Evolutionary conservation across 2,797 vertebrate genomes (phyloP), one percentile per base, ranked within the genome.

Genomic region (Pygocentrus nattereri): DNA sequence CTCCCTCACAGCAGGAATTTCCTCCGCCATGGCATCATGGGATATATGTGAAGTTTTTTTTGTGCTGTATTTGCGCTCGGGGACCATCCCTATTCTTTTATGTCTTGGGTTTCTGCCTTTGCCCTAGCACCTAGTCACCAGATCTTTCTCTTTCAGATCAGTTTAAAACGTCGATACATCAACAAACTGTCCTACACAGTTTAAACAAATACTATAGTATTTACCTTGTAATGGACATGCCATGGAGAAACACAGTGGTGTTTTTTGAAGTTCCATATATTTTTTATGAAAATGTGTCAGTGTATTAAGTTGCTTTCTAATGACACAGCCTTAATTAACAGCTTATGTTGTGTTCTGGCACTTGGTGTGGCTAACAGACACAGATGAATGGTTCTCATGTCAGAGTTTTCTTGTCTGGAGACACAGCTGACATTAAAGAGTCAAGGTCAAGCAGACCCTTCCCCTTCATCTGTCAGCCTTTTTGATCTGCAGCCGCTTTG

Each of bases 401-500:
- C 83, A 88, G 65, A 56, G 64, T 79, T 83, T 85, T 85, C 61
- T 85, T 50, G 81, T 85, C 83, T 83, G 74, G 76, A 92, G 91
- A 91, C 91, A 85, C 82, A 87, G 93, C 91, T 94, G 92, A 83
- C 81, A 79, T 92, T 92, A 92, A 89, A 91, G 92, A 93, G 94
- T 89, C 86, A 84, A 92, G 94, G 93, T 95, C 94, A 95, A 90
- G 90, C 93, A 90, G 91, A 90, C 91, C 91, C 91, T 91, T 94
- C 91, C 92, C 91, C 91, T 92, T 95, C 93, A 95, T 95, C 94
- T 94, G 94, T 94, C 93, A 93, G 91, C 84, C 92, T 93, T 82
- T 96, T 96, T 96, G 94, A 96, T 95, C 95, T 95, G 86, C 58
- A 85, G 92, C 92, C 91, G 90, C 88, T 88, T 91, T 91, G 86